Evolutionary conservation across 2,888 invertebrate genomes (phyloP).

Genomic region (Punctoribates punctum): DNA sequence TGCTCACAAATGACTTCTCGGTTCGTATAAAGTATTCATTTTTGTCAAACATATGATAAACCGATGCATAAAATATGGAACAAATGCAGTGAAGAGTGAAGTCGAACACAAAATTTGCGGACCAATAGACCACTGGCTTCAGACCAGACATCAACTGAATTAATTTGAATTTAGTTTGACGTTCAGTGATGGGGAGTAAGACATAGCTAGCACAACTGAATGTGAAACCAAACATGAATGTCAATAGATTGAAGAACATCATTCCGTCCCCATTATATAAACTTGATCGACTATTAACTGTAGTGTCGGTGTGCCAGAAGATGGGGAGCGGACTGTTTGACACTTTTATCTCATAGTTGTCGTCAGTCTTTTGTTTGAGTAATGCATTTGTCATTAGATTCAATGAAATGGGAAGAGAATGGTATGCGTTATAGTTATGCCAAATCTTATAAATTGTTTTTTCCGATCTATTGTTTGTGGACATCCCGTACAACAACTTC

Average conservation of each 20-base stretch:
- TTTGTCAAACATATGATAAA: not conserved
- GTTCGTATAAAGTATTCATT: not conserved
- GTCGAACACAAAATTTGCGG: not conserved
- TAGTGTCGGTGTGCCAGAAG: not conserved
- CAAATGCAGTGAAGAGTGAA: not conserved
- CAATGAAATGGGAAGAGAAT: conserved; percentile 9
- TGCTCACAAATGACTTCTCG: not conserved
- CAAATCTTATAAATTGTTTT: not conserved
- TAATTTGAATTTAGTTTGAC: conserved; percentile 33
- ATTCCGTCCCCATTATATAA: not conserved
- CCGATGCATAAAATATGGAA: conserved; percentile 27
- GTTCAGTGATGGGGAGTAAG: conserved; percentile 35
- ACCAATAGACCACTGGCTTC: conserved; percentile 1
- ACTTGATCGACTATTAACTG: not conserved
- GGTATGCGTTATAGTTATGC: not conserved
- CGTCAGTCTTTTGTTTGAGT: not conserved
- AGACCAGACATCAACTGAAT: conserved; percentile 21
- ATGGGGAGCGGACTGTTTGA: not conserved
- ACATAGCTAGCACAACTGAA: conserved; percentile 33
- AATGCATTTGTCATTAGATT: conserved; percentile 21
- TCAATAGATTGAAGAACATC: not conserved
- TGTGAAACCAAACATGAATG: conserved; percentile 29
- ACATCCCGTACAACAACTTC: not conserved
- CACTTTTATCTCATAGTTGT: not conserved
- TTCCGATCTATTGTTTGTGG: not conserved